Conservation (phyloP, 1,140 invertebrate species). For the Eurosta solidaginis region DNA sequence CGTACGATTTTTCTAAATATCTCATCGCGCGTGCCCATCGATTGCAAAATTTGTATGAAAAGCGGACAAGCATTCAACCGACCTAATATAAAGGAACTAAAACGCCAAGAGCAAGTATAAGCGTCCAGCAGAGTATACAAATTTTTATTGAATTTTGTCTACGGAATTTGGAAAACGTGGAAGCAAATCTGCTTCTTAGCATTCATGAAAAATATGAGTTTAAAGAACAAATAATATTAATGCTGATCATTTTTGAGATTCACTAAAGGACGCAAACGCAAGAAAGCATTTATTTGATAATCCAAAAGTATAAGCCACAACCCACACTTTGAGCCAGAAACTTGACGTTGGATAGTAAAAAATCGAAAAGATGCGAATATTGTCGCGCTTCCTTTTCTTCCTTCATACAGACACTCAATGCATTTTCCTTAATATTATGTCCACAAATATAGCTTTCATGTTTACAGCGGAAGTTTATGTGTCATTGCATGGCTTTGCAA, state of each 20-base stretch:
- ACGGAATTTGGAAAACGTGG: too few relatives aligned
- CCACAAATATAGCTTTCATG: neutral
- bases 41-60: too few relatives aligned
- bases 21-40: too few relatives aligned
- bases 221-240: neutral
- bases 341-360: too few relatives aligned
- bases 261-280: neutral
- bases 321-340: neutral
- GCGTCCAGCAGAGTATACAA: neutral
- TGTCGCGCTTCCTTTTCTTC: neutral
- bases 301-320: neutral
- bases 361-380: neutral
- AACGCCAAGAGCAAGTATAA: neutral
- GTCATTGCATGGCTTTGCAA: neutral
- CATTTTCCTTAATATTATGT: neutral
- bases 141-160: slow-evolving; percentile 19
- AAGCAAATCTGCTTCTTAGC: neutral
- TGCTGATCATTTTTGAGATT: neutral
- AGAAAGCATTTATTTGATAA: neutral
- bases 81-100: too few relatives aligned
- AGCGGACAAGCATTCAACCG: too few relatives aligned
- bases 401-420: neutral
- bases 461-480: neutral
- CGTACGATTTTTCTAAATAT: too few relatives aligned
- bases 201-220: neutral